Evolutionary conservation across 1,140 invertebrate genomes (phyloP), one percentile per base, ranked within the genome.

Genomic region (Brachionus plicatilis): DNA sequence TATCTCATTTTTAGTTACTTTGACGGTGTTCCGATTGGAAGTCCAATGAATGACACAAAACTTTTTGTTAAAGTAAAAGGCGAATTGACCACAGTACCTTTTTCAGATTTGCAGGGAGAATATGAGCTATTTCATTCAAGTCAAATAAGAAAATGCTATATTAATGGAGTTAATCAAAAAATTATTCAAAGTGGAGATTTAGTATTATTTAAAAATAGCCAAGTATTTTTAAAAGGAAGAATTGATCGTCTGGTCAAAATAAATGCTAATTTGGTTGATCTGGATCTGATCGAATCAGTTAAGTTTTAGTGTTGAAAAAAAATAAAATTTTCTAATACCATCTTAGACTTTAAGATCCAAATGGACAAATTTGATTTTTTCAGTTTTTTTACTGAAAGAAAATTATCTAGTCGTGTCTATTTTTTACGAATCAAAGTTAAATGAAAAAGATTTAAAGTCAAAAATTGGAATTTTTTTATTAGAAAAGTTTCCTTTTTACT

Each of bases 181-280:
- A 37, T 92, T 88, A 88, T 93, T 86, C 88, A 91, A 85, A 93
- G 93, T 83, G 93, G 93, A 65, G 94, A 94, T 88, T 84, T 92
- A 72, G 93, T 89, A 17, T 85, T 85, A 75, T 60, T 88, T 12
- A 68, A 85, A 17, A 86, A 88, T 41, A 87, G 89, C 79, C 90
- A 90, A 6, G 88, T 94, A n/a, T 92, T 91, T 86, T 94, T 92
- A 85, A 89, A 91, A 86, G 92, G 92, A 11, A 90, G 94, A 78
- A 90, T 88, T 85, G 92, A 94, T 89, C 90, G 91, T 85, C 88
- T 92, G 50, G 89, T 94, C n/a, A 95, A 95, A 89, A 89, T 93
- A 88, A 92, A 93, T 89, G 94, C 94, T 2, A 91, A 92, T 85
- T 92, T 92, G 88, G 86, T 94, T 20, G 91, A 92, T 87, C 87